Evolutionary conservation across 2,888 invertebrate genomes (phyloP).

Genomic region (Balanococcus diminutus): DNA sequence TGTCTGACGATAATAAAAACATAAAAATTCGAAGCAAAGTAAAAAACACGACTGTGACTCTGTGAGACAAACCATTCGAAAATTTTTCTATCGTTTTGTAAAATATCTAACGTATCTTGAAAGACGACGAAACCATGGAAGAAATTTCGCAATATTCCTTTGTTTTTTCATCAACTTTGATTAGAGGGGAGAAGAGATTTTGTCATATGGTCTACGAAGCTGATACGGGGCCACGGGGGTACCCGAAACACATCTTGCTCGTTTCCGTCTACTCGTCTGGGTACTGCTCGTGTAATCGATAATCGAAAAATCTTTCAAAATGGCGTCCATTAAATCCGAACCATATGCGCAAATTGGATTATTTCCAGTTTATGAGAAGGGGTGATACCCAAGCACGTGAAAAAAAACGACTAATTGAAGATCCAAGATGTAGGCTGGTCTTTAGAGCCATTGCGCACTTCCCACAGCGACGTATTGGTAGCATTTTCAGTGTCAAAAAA

Average conservation of each 20-base stretch:
- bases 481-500: neutral
- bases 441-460: neutral
- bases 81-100: neutral
- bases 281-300: neutral
- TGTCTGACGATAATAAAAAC: neutral
- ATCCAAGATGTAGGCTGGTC: constrained; percentile 31
- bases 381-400: neutral
- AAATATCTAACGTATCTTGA: neutral
- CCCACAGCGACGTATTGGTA: neutral
- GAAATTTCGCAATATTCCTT: neutral
- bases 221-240: too few relatives aligned
- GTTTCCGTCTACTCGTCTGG: neutral
- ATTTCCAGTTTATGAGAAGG: constrained; percentile 40
- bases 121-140: neutral
- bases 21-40: neutral
- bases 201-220: constrained; percentile 5
- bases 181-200: neutral
- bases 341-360: constrained; percentile 49
- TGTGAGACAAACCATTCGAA: neutral
- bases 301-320: constrained; percentile 38
- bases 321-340: constrained; percentile 43
- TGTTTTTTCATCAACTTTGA: neutral
- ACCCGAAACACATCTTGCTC: neutral
- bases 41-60: neutral
- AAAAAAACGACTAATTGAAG: constrained; percentile 15